phyloP scores from a whole-genome alignment of 2,797 vertebrate species.

The Bovichtus variegatus region DNA sequence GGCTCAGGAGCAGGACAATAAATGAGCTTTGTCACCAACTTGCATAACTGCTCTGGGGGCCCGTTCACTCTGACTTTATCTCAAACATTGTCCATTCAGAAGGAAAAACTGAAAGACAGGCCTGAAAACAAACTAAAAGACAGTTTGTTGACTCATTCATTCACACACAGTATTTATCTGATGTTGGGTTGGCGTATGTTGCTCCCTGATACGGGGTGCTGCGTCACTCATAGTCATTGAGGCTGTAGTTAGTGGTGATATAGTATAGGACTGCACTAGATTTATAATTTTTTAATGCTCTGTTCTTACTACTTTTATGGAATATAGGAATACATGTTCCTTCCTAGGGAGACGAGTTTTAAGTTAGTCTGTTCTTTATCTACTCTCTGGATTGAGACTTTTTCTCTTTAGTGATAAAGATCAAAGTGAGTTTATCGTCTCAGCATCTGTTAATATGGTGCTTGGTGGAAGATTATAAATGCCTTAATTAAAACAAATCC shows the following conservation, averaged over 20 bases:
- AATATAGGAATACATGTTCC: background rate
- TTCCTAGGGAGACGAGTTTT: background rate
- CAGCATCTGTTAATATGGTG: background rate
- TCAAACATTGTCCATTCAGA: conserved; percentile 58
- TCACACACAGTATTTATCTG: conserved; percentile 36
- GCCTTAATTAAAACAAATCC: background rate
- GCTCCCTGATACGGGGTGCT: conserved; percentile 12
- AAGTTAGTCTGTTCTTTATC: background rate
- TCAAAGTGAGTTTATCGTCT: background rate
- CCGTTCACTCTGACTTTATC: conserved; percentile 62
- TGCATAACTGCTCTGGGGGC: conserved; percentile 62
- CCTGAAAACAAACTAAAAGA: conserved; percentile 58
- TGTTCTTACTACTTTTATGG: background rate
- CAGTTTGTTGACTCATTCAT: conserved; percentile 36
- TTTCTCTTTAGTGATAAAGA: background rate
- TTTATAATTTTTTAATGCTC: conserved; percentile 10
- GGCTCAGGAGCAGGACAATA: conserved; percentile 65
- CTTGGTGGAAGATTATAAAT: background rate
- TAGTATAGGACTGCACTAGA: background rate
- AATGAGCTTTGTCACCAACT: conserved; percentile 75
- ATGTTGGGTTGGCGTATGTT: conserved; percentile 1
- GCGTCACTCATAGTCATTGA: conserved; percentile 14
- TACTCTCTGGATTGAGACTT: background rate
- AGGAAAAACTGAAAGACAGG: conserved; percentile 34
- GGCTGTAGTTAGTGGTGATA: background rate